Base-by-base conservation (phyloP, 2,113 vertebrate species). In the Amazona vittata region DNA sequence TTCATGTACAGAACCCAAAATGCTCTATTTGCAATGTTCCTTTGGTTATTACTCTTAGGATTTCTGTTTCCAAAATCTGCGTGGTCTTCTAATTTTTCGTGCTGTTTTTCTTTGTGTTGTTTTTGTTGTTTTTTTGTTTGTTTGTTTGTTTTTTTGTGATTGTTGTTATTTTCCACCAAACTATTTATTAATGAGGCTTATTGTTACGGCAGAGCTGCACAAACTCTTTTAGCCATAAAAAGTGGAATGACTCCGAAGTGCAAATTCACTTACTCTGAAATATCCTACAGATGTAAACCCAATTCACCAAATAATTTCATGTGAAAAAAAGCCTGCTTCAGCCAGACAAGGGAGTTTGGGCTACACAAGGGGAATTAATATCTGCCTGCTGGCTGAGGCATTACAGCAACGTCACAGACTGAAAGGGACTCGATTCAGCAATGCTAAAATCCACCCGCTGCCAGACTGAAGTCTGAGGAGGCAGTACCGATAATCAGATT, bases 81-180 rank as follows among this genome's bases (percentile, higher is more conserved):
- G 2, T 16, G 22, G 9, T 4, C 6, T 68, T 49, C 33, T n/a
- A 28, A 16, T 26, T 41, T 68, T 83, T 76, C 13, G 5, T 29
- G 22, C 12, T 55, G 2, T 0, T 31, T 62, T 75, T 4, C 6
- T 79, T 83, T 1, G 0, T 31, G 80, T 70, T n/a, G 1, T 3
- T 39, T 86, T 76, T 39, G 11, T 33, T 71, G 5, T 22, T 47
- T 89, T 86, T 78, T n/a, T 81, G 31, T 11, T 37, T 37, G 35
- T 37, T 37, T 37, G 6, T 74, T 77, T 71, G 5, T 22, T 47
- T 89, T 86, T 78, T n/a, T 81, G 31, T 11, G 13, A 13, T 31
- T 71, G 13, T 49, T 44, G 3, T 57, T 65, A 15, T 74, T 74
- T 28, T 83, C 53, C 81, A 28, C 46, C 44, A 39, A 83, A 43